Percentiles rank a stretch among this genome's conserved stretches.
These are phyloP conservation scores for Vidua chalybeata DNA, from an alignment of 2,113 vertebrate species.

Conservation along the genomic window DNA sequence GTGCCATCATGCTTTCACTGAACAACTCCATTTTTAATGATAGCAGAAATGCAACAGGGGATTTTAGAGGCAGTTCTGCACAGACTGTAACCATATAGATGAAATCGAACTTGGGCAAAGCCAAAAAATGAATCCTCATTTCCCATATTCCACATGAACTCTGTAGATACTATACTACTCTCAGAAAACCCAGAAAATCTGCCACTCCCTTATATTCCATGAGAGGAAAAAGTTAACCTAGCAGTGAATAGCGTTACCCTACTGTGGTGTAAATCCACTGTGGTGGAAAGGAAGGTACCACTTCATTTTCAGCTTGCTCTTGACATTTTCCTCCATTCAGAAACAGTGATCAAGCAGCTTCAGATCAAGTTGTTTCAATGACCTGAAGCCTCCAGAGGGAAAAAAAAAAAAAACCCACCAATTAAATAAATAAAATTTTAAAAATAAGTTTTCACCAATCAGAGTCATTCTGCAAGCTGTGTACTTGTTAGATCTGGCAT, in stretches of 20 bases:
- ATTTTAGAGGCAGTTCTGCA: background rate
- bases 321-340: background rate
- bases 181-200: rapidly evolving
- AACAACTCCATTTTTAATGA: background rate
- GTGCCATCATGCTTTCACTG: background rate
- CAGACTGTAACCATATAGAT: background rate
- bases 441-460: background rate
- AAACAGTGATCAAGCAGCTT: background rate
- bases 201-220: background rate
- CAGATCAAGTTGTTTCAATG: background rate
- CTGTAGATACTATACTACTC: background rate
- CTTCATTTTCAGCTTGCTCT: background rate
- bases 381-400: background rate
- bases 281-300: background rate
- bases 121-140: background rate
- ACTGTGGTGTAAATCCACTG: background rate
- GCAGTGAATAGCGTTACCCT: background rate
- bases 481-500: background rate
- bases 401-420: background rate
- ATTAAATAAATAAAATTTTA: background rate
- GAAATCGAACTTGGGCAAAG: background rate
- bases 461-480: background rate
- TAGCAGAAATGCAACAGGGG: background rate
- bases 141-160: background rate
- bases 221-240: background rate